A percentile compares a stretch with the other conserved stretches of the same genome.
These are phyloP conservation scores for Orchesellides sinensis DNA, from an alignment of 2,888 invertebrate genomes.

Conservation along the genomic window DNA sequence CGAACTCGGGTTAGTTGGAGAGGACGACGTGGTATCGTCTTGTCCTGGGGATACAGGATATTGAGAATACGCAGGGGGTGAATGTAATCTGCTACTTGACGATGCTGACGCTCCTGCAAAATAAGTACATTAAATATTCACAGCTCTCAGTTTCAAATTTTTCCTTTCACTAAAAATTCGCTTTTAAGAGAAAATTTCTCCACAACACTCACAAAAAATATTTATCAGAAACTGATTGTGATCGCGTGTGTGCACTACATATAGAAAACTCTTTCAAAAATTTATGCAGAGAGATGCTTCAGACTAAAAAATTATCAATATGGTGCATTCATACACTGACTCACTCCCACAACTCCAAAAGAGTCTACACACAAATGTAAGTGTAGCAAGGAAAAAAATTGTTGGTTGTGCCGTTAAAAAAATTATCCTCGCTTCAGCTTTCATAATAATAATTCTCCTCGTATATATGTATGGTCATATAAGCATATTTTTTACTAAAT, in stretches of 20 bases:
- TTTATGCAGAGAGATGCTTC: not conserved
- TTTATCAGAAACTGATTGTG: no score
- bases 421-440: constrained; percentile 4
- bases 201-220: no score
- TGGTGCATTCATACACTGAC: no score
- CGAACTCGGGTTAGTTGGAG: not conserved
- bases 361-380: no score
- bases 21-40: not conserved
- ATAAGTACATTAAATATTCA: no score
- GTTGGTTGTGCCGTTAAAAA: constrained; percentile 12
- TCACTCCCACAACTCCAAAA: no score
- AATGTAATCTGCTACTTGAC: not conserved
- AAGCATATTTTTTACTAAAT: no score
- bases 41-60: not conserved
- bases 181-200: constrained; percentile 14
- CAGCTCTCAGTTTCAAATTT: no score
- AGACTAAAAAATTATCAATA: not conserved
- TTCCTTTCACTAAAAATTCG: not conserved
- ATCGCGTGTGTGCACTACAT: no score
- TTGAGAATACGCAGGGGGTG: not conserved
- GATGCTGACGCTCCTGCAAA: not conserved
- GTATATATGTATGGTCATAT: no score
- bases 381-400: not conserved
- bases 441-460: no score
- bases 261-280: not conserved